Base-by-base conservation (phyloP, 2,888 invertebrate species). In the Ramazzottius varieornatus region DNA sequence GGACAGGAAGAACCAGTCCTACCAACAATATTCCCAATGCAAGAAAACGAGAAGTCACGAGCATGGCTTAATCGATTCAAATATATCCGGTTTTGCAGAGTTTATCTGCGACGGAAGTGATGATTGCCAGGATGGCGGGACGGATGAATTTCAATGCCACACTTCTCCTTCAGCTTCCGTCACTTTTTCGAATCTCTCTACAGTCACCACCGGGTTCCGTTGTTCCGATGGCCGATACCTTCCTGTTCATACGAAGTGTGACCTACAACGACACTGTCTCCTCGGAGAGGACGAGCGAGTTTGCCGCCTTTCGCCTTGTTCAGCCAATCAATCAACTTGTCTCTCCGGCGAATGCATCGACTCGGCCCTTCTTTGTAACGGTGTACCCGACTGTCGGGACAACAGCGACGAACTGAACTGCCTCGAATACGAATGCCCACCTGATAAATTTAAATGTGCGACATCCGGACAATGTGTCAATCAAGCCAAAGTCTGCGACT, bases 61-160 rank as follows among this genome's bases (percentile, higher is more conserved):
- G 20, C 40, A 20, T 40, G 40, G 20, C 40, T 40, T 8, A 40
- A 40, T 40, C 20, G 8, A 40, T 40, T 40, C 40, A 20, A 8
- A 40, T 20, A 40, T 20, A 40, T 20, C 40, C 20, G 8, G 8
- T 20, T 40, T 40, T 40, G 40, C 70, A 20, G 67, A 72, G 40
- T 75, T 72, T 67, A 70, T 79, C n/a, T 79, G 79, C 70, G 78
- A 79, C 67, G 74, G 73, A 0, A 67, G 68, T 65, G 76, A 75
- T 66, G 76, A 79, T 70, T 79, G 79, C 67, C 73, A 71, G 67
- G 75, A 75, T 67, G 74, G 74, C 1, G 72, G 75, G 1, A 72
- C 73, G 0, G 79, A 78, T 67, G 78, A 78, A 68, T 73, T 71
- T 64, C 75, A 54, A 29, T 54, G 54, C 54, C 20, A 4, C 20